Conservation (phyloP, 1,140 invertebrate species). For the Spodoptera litura region DNA sequence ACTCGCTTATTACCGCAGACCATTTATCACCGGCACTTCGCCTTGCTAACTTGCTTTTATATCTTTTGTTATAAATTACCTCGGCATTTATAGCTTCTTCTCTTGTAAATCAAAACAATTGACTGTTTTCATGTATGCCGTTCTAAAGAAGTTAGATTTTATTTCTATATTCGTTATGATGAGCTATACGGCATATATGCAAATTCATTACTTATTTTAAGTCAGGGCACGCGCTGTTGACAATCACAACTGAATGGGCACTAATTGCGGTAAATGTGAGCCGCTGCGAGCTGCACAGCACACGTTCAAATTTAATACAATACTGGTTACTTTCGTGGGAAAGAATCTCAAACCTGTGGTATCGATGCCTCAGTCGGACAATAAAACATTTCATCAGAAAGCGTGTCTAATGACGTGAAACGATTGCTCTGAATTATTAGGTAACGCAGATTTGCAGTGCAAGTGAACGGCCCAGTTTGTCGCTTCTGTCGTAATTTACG, state of each 20-base stretch:
- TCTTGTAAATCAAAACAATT: conserved; percentile 19
- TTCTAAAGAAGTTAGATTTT: neutral
- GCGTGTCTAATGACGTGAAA: conserved; percentile 65
- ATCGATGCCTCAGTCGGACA: conserved; percentile 31
- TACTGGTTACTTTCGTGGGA: conserved; percentile 61
- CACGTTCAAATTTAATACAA: conserved; percentile 51
- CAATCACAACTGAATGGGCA: conserved; percentile 59
- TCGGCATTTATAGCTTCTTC: conserved; percentile 18
- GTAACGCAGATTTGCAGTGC: conserved; percentile 64
- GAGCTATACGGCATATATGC: conserved; percentile 21
- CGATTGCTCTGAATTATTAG: conserved; percentile 61
- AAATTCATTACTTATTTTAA: conserved; percentile 52
- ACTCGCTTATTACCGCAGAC: conserved; percentile 41
- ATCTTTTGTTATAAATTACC: conserved; percentile 42
- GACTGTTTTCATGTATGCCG: neutral
- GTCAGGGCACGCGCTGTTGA: conserved; percentile 58
- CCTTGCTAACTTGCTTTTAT: conserved; percentile 37
- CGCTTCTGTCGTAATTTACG: conserved; percentile 68
- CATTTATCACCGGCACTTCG: conserved; percentile 39
- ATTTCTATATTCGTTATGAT: conserved; percentile 4
- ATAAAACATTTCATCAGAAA: conserved; percentile 55
- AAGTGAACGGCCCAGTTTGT: conserved; percentile 65
- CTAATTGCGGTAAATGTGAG: conserved; percentile 63
- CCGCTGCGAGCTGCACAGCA: conserved; percentile 22
- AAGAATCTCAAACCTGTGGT: conserved; percentile 59